These are phyloP conservation scores for Centropus unirufus DNA, from an alignment of 2,113 vertebrate genomes.

Conservation along the genomic window DNA sequence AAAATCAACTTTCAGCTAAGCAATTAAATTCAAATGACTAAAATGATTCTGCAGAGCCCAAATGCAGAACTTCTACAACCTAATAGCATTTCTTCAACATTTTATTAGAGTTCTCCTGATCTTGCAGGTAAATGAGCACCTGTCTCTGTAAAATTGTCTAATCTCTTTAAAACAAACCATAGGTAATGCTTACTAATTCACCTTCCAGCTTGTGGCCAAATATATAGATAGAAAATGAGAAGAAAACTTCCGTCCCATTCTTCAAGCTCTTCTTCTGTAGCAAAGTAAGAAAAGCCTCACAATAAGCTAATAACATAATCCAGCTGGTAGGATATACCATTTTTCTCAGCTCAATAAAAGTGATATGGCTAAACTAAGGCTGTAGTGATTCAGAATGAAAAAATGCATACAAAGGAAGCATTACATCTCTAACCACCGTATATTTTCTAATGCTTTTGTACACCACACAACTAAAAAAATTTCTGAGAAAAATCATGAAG, in stretches of 20 bases:
- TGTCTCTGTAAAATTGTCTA: background rate
- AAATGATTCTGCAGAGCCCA: background rate
- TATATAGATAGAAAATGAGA: background rate
- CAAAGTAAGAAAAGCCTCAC: background rate
- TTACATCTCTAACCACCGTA: background rate
- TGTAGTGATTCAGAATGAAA: background rate
- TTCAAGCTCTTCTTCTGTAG: background rate
- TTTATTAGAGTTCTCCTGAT: background rate
- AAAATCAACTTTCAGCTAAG: background rate
- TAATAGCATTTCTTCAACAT: background rate
- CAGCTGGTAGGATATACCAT: too few species aligned
- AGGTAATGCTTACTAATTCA: background rate
- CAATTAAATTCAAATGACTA: background rate
- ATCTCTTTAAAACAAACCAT: background rate
- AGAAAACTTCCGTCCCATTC: background rate
- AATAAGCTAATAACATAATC: background rate
- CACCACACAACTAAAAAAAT: background rate
- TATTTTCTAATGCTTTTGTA: background rate
- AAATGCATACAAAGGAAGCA: background rate
- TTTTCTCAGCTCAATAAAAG: background rate
- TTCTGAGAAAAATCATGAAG: background rate
- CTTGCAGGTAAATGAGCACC: background rate
- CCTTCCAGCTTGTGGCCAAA: background rate
- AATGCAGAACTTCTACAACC: background rate
- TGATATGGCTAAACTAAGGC: background rate